Conservation (phyloP, 1,140 invertebrate genomes). For the Neotoxoptera formosana region DNA sequence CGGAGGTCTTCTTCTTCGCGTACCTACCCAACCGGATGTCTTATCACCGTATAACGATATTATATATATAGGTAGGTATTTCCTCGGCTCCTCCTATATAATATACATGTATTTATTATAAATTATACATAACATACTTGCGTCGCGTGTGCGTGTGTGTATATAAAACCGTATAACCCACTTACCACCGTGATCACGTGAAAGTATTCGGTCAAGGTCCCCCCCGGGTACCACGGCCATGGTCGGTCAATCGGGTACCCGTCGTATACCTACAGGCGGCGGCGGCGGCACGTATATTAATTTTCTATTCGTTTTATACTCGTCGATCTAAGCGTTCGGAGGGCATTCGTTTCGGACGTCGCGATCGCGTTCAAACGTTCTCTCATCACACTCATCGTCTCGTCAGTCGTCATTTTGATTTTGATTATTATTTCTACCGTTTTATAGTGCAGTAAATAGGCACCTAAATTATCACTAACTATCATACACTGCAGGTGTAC, state of each 20-base stretch:
- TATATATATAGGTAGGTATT: too few species aligned
- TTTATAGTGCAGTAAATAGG: neutral
- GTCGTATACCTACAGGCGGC: neutral
- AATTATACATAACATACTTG: neutral
- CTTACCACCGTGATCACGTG: constrained; percentile 23
- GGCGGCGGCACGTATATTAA: neutral
- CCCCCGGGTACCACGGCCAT: constrained; percentile 20
- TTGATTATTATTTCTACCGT: neutral
- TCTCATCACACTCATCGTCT: neutral
- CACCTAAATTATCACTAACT: neutral
- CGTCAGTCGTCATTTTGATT: neutral
- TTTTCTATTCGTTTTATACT: constrained; percentile 14
- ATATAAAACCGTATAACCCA: constrained; percentile 25
- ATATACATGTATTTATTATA: neutral
- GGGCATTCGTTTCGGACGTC: neutral
- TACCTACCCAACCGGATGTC: neutral
- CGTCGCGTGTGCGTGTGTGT: neutral
- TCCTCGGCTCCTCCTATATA: neutral
- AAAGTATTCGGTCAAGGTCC: constrained; percentile 40
- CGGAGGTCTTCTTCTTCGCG: neutral
- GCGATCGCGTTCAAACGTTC: neutral
- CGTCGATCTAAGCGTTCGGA: neutral
- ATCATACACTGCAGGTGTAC: neutral
- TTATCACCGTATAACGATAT: neutral
- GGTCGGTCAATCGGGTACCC: constrained; percentile 13